Percentiles rank a stretch among this genome's conserved stretches.
Evolutionary conservation across 2,113 vertebrate species (phyloP).

Genomic region (Ursus arctos): DNA sequence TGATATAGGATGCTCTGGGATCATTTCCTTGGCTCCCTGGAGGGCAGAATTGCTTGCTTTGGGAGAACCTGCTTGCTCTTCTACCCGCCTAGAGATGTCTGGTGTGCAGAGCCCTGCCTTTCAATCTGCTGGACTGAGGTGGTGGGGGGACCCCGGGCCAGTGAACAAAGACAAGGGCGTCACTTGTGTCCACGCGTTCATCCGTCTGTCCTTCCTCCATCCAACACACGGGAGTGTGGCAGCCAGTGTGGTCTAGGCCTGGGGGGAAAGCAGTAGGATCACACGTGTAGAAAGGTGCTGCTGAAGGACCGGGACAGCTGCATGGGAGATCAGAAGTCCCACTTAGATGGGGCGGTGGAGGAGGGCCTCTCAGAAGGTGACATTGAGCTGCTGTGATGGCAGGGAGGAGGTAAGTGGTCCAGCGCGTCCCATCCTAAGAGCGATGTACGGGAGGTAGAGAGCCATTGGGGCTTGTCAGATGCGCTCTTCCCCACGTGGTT

Average conservation of each 20-base stretch:
- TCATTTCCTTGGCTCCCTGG: background rate
- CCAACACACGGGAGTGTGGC: background rate
- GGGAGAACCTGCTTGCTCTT: background rate
- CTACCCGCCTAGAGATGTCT: background rate
- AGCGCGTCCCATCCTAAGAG: accelerated
- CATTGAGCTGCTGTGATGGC: accelerated
- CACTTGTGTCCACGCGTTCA: background rate
- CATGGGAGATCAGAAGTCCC: background rate
- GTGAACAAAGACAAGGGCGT: background rate
- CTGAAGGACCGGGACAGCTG: accelerated
- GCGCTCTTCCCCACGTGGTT: accelerated
- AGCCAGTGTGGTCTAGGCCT: background rate
- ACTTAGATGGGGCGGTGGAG: accelerated
- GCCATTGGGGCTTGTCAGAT: accelerated
- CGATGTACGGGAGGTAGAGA: accelerated
- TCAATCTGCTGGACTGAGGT: background rate
- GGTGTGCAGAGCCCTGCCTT: background rate
- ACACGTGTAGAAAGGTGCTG: accelerated
- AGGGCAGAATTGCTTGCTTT: background rate
- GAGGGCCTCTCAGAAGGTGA: background rate
- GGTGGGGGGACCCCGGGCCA: no score
- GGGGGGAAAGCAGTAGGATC: no score
- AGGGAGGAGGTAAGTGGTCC: accelerated
- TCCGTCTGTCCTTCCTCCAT: background rate
- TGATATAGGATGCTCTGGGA: accelerated